Conservation (phyloP, 2,888 invertebrate genomes). For the Apotomis capreana region DNA sequence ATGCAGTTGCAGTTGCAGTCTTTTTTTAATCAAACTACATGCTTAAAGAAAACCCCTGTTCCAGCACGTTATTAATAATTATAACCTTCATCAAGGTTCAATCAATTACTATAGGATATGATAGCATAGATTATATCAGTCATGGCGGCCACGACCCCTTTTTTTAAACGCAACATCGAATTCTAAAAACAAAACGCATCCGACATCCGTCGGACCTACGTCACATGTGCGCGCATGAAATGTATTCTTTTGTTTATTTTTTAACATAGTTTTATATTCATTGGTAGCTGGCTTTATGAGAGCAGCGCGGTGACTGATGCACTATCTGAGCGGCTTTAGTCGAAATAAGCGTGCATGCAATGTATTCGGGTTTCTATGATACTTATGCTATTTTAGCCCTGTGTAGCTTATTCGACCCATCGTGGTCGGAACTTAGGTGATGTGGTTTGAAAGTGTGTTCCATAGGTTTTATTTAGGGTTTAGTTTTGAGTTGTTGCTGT, state of each 20-base stretch:
- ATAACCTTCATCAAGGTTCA: neutral
- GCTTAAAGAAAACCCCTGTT: too few relatives aligned
- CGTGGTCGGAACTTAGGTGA: neutral
- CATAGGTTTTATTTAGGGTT: too few relatives aligned
- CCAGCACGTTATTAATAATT: too few relatives aligned
- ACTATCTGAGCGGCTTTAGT: constrained; percentile 20
- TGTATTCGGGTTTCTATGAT: neutral
- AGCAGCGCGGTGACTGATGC: constrained; percentile 59
- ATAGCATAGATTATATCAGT: neutral
- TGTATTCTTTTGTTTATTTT: constrained; percentile 58
- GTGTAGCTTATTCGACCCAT: too few relatives aligned
- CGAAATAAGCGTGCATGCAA: neutral
- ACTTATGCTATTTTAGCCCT: neutral
- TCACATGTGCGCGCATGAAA: constrained; percentile 51
- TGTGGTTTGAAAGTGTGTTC: neutral
- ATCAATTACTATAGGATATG: neutral
- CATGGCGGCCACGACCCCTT: constrained; percentile 14
- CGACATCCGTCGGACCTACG: constrained; percentile 45
- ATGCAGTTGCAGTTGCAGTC: constrained; percentile 3
- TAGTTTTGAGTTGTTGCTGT: too few relatives aligned
- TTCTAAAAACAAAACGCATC: constrained; percentile 41
- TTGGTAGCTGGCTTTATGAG: constrained; percentile 62
- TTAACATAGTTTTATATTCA: constrained; percentile 61
- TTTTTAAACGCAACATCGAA: constrained; percentile 34
- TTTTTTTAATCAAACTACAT: neutral